Percentiles rank a stretch among this genome's conserved stretches.
Evolutionary conservation across 2,888 invertebrate genomes (phyloP).

Genomic region (Acronicta aceris): DNA sequence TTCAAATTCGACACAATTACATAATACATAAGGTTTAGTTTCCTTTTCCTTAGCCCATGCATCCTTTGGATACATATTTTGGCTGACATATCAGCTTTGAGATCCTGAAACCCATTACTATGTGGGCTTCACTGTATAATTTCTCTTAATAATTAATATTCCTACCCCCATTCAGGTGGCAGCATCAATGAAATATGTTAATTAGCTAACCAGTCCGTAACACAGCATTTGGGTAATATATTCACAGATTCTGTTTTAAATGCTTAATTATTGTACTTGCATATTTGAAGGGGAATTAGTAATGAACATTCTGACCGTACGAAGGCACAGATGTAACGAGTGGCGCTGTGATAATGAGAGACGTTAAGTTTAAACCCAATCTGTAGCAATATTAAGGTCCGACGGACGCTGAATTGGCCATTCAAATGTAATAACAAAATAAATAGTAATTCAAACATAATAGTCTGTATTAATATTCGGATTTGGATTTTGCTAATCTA

Average conservation of each 20-base stretch:
- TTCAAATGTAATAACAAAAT: too few species aligned
- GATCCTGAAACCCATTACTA: background rate
- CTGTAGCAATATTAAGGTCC: too few species aligned
- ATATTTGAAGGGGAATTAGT: conserved; percentile 21
- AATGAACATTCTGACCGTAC: conserved; percentile 18
- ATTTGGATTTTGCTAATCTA: too few species aligned
- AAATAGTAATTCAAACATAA: too few species aligned
- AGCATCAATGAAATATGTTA: conserved; percentile 27
- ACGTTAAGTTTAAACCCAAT: too few species aligned
- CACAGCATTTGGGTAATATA: conserved; percentile 19
- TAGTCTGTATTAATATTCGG: too few species aligned
- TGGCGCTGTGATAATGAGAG: too few species aligned
- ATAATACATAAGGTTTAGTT: too few species aligned
- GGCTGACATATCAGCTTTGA: background rate
- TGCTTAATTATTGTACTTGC: background rate
- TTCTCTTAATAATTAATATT: conserved; percentile 2
- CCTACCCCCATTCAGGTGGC: conserved; percentile 2
- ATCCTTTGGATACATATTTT: background rate
- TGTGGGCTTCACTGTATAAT: conserved; percentile 1
- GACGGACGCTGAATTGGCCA: too few species aligned
- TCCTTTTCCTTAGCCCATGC: background rate
- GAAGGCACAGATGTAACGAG: background rate
- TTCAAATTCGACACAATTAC: too few species aligned
- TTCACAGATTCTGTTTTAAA: conserved; percentile 37
- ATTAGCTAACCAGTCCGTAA: conserved; percentile 13